Conservation (phyloP, 2,797 vertebrate genomes). For the Rhynchonycteris naso region DNA sequence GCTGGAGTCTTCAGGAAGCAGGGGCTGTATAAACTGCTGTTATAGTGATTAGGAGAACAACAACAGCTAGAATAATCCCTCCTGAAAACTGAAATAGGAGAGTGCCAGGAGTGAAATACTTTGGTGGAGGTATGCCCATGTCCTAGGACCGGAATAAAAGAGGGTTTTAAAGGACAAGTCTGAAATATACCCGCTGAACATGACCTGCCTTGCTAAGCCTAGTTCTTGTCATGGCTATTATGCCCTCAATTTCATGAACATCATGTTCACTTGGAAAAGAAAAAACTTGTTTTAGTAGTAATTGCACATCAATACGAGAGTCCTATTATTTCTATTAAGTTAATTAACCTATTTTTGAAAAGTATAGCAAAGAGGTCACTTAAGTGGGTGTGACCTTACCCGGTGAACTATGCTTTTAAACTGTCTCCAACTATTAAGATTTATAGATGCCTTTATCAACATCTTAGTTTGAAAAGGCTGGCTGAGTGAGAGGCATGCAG, state of each 20-base stretch:
- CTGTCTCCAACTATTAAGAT: conserved; percentile 74
- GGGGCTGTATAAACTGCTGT: neutral
- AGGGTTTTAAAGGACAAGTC: conserved; percentile 7
- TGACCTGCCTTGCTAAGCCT: conserved; percentile 67
- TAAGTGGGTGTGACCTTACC: conserved; percentile 67
- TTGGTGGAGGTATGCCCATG: neutral
- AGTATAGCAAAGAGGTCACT: conserved; percentile 78
- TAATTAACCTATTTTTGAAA: conserved; percentile 79
- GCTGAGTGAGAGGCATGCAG: conserved; percentile 73
- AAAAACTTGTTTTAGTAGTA: conserved; percentile 71
- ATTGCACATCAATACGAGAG: conserved; percentile 72
- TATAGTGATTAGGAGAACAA: conserved; percentile 23
- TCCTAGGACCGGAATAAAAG: conserved; percentile 48
- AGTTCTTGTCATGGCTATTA: conserved; percentile 77
- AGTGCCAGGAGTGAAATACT: conserved; percentile 38
- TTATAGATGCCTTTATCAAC: conserved; percentile 74
- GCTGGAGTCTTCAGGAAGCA: neutral
- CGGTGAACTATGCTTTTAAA: conserved; percentile 77
- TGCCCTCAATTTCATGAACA: conserved; percentile 69
- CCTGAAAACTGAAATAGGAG: conserved; percentile 50
- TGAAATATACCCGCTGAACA: conserved; percentile 4
- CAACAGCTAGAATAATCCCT: conserved; percentile 49
- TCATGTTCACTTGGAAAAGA: conserved; percentile 63
- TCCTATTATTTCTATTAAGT: conserved; percentile 73
- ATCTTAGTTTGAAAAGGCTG: conserved; percentile 70